These are phyloP conservation scores for Exocentrus adspersus DNA, from an alignment of 2,888 invertebrate genomes.

Conservation along the genomic window DNA sequence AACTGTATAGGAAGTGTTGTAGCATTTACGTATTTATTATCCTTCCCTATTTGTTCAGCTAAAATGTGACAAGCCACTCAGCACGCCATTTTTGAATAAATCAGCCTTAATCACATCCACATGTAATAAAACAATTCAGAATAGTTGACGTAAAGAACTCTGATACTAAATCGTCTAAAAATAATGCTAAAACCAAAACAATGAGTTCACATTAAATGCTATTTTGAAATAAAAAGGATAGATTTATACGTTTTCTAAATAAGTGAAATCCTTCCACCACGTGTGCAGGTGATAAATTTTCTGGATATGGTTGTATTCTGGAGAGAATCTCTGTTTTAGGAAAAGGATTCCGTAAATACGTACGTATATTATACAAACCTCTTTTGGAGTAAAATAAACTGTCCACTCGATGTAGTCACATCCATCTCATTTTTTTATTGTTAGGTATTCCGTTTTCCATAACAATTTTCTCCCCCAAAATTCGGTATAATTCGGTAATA, in stretches of 20 bases:
- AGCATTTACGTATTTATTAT: background rate
- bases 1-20: too few species aligned
- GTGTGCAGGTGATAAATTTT: background rate
- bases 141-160: background rate
- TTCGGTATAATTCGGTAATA: too few species aligned
- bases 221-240: background rate
- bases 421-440: too few species aligned
- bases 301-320: background rate
- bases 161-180: background rate
- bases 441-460: too few species aligned
- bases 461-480: too few species aligned
- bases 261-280: background rate
- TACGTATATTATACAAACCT: too few species aligned
- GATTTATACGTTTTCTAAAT: background rate
- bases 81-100: slow-evolving; percentile 3
- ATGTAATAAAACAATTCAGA: slow-evolving; percentile 10
- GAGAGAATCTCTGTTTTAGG: background rate
- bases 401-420: too few species aligned
- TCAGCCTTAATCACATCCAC: slow-evolving; percentile 8
- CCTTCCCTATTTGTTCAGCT: slow-evolving; percentile 5
- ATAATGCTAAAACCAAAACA: background rate
- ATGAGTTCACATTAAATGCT: slow-evolving; percentile 2
- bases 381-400: too few species aligned
- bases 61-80: slow-evolving; percentile 4
- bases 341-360: too few species aligned